These are phyloP conservation scores for Amazona vittata DNA, from an alignment of 2,113 vertebrate genomes.

Conservation along the genomic window DNA sequence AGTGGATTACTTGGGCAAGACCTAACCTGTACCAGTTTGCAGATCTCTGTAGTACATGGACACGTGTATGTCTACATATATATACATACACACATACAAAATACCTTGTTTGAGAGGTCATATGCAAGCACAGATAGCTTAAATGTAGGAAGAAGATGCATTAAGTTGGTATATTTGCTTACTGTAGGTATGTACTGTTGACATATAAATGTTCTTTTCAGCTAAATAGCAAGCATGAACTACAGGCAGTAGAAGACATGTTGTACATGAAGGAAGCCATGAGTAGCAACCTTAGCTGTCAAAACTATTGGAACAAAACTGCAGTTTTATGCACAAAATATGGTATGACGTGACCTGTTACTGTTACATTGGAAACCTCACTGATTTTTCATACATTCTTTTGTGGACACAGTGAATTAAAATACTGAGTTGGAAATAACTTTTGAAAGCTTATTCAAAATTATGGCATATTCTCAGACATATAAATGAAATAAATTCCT, in stretches of 20 bases:
- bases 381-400: background rate
- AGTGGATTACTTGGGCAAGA: background rate
- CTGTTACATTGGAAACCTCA: background rate
- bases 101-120: background rate
- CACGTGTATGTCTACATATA: background rate
- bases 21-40: background rate
- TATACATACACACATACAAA: background rate
- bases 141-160: background rate
- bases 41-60: background rate
- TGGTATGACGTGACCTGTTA: fast-evolving
- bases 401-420: background rate
- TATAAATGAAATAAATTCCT: background rate
- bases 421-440: background rate
- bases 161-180: fast-evolving
- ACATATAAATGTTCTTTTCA: background rate
- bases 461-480: background rate
- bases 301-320: background rate
- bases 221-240: background rate
- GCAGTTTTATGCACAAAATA: background rate
- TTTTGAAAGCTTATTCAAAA: background rate
- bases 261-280: background rate
- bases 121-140: background rate
- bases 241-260: background rate
- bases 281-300: background rate
- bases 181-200: background rate